Percentiles rank a stretch among this genome's conserved stretches.
Conservation (phyloP, 2,797 vertebrate species). For the Myotis planiceps region DNA sequence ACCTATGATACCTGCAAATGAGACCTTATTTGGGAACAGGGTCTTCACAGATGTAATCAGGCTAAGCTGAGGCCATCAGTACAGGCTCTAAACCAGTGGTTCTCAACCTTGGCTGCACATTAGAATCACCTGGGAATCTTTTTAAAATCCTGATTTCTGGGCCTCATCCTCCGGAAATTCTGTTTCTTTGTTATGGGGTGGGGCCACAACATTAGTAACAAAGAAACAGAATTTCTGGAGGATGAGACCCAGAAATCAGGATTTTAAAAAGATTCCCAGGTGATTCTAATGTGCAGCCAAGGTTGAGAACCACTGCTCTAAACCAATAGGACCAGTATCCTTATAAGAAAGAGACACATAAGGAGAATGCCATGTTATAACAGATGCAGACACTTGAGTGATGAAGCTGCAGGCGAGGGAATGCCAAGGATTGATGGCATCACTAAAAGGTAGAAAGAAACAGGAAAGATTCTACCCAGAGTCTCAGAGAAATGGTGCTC, state of each 20-base stretch:
- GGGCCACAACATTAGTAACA: no score
- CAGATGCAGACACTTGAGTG: neutral
- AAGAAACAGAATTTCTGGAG: no score
- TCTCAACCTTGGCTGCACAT: no score
- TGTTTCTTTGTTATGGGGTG: no score
- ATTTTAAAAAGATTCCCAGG: no score
- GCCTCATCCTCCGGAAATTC: no score
- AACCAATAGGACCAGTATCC: neutral
- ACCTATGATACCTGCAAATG: neutral
- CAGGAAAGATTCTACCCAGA: neutral
- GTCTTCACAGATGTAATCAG: neutral
- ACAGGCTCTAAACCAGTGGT: neutral
- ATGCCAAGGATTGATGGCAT: accelerated
- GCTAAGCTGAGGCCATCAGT: neutral
- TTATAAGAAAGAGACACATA: neutral
- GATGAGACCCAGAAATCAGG: no score
- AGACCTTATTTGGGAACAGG: neutral
- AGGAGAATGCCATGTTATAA: neutral
- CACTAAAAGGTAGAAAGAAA: neutral
- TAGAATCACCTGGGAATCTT: no score
- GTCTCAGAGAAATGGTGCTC: neutral
- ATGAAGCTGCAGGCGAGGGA: accelerated
- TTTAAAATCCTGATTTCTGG: no score
- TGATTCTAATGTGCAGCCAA: no score
- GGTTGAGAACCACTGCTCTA: neutral